Conservation (phyloP, 2,797 vertebrate species). For the Siniperca scherzeri region DNA sequence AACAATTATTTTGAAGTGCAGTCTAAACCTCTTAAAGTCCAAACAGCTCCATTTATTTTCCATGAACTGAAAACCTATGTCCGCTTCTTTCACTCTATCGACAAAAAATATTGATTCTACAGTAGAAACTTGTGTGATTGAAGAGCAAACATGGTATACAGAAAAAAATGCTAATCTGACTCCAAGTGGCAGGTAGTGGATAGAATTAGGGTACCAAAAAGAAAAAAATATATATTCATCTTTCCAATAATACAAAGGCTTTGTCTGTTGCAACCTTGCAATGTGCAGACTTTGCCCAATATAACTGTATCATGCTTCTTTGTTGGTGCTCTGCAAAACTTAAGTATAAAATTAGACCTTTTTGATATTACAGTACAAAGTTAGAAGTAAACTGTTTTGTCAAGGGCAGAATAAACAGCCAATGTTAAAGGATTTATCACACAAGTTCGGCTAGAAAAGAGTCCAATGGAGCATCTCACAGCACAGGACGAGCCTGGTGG, state of each 20-base stretch:
- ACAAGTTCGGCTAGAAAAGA: slow-evolving; percentile 41
- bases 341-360: slow-evolving; percentile 71
- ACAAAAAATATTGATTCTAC: slow-evolving; percentile 35
- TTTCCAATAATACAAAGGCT: slow-evolving; percentile 59
- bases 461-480: slow-evolving; percentile 35
- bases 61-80: slow-evolving; percentile 9
- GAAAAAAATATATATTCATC: slow-evolving; percentile 33
- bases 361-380: slow-evolving; percentile 70
- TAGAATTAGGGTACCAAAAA: slow-evolving; percentile 41
- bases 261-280: slow-evolving; percentile 55
- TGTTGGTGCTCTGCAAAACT: slow-evolving; percentile 61
- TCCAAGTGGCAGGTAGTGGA: slow-evolving; percentile 27
- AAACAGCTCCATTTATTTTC: slow-evolving; percentile 32
- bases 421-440: slow-evolving; percentile 40
- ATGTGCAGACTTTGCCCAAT: slow-evolving; percentile 37
- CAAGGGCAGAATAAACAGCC: slow-evolving; percentile 42
- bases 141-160: slow-evolving; percentile 36
- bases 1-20: slow-evolving; percentile 38
- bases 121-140: slow-evolving; percentile 37
- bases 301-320: slow-evolving; percentile 36
- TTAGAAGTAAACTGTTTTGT: slow-evolving; percentile 60
- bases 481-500: slow-evolving; percentile 20
- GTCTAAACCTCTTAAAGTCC: slow-evolving; percentile 38
- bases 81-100: slow-evolving; percentile 3
- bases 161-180: slow-evolving; percentile 21